These are phyloP conservation scores for Gadus chalcogrammus DNA, from an alignment of 2,113 vertebrate genomes.

Conservation along the genomic window DNA sequence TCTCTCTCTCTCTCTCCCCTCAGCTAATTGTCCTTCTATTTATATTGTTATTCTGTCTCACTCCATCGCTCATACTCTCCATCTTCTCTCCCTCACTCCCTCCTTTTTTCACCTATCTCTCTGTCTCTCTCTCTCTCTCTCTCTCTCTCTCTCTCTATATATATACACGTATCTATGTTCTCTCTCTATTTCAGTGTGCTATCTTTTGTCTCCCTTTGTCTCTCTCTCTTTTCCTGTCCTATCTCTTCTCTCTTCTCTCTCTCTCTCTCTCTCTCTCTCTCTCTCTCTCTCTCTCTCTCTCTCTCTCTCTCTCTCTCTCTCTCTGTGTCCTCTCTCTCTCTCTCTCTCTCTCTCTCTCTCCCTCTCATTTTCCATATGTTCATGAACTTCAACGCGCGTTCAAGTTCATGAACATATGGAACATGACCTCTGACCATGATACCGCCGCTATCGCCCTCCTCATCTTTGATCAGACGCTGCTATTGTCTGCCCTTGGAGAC, in stretches of 20 bases:
- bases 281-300: slow-evolving; percentile 1
- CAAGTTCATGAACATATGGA: not conserved
- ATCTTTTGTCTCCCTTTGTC: too few species aligned
- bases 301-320: too few species aligned
- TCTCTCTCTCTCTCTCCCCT: not conserved
- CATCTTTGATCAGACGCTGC: slow-evolving; percentile 79
- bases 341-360: too few species aligned
- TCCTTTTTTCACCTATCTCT: not conserved
- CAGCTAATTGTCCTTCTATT: not conserved
- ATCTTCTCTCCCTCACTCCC: not conserved
- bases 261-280: slow-evolving; percentile 8
- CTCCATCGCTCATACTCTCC: not conserved
- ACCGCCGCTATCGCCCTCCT: slow-evolving; percentile 27
- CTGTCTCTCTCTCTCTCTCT: not conserved
- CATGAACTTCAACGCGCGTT: too few species aligned
- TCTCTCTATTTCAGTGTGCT: too few species aligned
- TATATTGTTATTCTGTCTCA: slow-evolving; percentile 4
- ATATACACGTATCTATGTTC: too few species aligned
- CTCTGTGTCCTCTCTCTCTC: too few species aligned
- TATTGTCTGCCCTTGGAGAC: slow-evolving; percentile 72
- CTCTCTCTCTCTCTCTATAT: too few species aligned
- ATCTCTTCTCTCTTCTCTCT: too few species aligned
- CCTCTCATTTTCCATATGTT: too few species aligned
- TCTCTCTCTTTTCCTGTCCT: too few species aligned
- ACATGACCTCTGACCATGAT: too few species aligned